Percentiles rank a stretch among this genome's conserved stretches.
These are phyloP conservation scores for Acrossocheilus fasciatus DNA, from an alignment of 2,797 vertebrate species.

Conservation along the genomic window DNA sequence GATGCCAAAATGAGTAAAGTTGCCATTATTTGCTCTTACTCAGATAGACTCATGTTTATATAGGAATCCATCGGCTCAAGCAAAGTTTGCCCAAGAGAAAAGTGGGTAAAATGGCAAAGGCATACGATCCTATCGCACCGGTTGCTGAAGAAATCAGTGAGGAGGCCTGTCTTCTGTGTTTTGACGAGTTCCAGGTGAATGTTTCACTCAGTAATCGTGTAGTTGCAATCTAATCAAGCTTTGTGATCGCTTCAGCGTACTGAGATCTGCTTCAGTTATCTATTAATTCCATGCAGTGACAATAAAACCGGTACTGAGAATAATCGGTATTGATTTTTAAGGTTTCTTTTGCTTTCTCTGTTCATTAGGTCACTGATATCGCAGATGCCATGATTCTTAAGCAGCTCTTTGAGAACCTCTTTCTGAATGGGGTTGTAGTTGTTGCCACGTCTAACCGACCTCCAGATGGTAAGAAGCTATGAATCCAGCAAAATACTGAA, in stretches of 20 bases:
- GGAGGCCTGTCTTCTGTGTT: constrained; percentile 91
- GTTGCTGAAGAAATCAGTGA: constrained; percentile 95
- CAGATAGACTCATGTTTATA: constrained; percentile 10
- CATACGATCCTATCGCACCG: constrained; percentile 95
- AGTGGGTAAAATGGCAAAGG: constrained; percentile 91
- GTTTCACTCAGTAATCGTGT: not conserved
- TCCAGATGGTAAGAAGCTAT: constrained; percentile 80
- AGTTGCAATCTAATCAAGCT: not conserved
- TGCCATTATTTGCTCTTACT: constrained; percentile 19
- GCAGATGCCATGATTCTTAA: constrained; percentile 99
- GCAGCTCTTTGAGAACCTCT: constrained; percentile 99
- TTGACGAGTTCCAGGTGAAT: constrained; percentile 97
- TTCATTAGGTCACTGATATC: constrained; percentile 93
- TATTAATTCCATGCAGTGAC: not conserved
- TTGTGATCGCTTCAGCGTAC: not conserved
- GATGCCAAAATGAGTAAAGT: not conserved
- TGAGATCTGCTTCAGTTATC: constrained; percentile 1
- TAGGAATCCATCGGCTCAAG: constrained; percentile 96
- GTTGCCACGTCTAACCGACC: constrained; percentile 97
- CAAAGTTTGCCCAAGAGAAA: constrained; percentile 94
- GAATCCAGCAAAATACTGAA: constrained; percentile 5
- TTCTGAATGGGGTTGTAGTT: constrained; percentile 92
- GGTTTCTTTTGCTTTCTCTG: constrained; percentile 9
- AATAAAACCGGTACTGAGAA: not conserved
- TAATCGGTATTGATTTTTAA: not conserved